Conservation (phyloP, 1,140 invertebrate species). For the Drosophila carrolli region DNA sequence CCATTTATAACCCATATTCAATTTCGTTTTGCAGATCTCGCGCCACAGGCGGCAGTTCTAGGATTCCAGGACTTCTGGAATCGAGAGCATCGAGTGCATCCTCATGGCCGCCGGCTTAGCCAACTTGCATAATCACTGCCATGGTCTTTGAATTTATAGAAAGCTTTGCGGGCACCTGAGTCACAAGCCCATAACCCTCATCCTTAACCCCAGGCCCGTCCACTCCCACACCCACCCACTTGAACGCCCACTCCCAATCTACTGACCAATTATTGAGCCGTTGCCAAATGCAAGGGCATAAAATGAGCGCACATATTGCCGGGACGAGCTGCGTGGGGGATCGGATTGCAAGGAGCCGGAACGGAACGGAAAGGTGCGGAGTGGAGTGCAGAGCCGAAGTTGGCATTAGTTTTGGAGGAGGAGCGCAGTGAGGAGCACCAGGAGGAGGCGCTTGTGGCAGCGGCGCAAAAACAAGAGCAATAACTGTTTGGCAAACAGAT, state of each 20-base stretch:
- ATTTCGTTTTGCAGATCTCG: conserved; percentile 67
- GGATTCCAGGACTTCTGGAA: not conserved
- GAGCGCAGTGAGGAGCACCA: not conserved
- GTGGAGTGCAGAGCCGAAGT: conserved; percentile 12
- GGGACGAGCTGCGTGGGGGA: conserved; percentile 33
- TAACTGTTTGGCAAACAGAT: conserved; percentile 83
- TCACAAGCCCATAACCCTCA: conserved; percentile 20
- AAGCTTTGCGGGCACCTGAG: conserved; percentile 75
- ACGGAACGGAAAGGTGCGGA: not conserved
- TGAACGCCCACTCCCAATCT: conserved; percentile 30
- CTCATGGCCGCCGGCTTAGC: conserved; percentile 22
- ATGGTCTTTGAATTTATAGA: conserved; percentile 73
- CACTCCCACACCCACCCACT: not conserved
- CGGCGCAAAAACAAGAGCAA: conserved; percentile 72
- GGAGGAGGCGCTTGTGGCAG: conserved; percentile 30
- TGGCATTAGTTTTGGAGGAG: conserved; percentile 38
- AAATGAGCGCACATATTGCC: conserved; percentile 74
- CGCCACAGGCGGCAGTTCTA: conserved; percentile 35
- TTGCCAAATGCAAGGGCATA: conserved; percentile 75
- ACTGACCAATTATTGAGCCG: conserved; percentile 74
- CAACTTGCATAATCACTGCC: conserved; percentile 77
- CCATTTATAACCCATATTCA: conserved; percentile 75
- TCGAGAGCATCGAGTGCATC: conserved; percentile 10
- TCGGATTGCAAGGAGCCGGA: conserved; percentile 28
- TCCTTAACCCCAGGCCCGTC: not conserved